A percentile compares a stretch with the other conserved stretches of the same genome.
phyloP scores from a whole-genome alignment of 2,113 vertebrate species.

The Gila orcuttii region DNA sequence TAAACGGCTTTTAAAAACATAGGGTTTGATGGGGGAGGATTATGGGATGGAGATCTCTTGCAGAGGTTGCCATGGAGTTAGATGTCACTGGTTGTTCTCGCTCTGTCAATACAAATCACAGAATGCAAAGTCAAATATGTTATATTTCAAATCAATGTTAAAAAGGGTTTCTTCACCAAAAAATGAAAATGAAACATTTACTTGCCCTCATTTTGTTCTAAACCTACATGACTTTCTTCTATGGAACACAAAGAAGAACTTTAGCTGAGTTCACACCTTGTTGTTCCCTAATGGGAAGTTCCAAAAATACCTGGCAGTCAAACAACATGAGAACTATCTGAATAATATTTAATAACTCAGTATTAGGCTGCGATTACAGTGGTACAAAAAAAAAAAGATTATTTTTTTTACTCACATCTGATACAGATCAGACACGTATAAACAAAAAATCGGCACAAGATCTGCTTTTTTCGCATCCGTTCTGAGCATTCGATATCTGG shows the following conservation, averaged over 20 bases:
- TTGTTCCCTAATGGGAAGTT: neutral
- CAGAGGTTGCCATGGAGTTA: conserved; percentile 66
- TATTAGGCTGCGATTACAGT: neutral
- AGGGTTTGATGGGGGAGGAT: conserved; percentile 30
- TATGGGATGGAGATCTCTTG: conserved; percentile 68
- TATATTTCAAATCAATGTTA: neutral
- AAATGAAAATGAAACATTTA: neutral
- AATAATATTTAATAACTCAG: neutral
- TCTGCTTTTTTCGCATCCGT: too few species aligned
- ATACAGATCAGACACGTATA: too few species aligned
- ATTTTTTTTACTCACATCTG: too few species aligned
- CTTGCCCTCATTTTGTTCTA: conserved; percentile 11
- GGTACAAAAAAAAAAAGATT: too few species aligned
- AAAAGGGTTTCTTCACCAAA: neutral
- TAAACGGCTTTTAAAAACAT: conserved; percentile 68
- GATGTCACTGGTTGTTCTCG: conserved; percentile 74
- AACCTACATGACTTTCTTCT: neutral
- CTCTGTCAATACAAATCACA: conserved; percentile 66
- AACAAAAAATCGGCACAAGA: too few species aligned
- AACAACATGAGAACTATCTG: too few species aligned
- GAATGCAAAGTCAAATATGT: conserved; percentile 27
- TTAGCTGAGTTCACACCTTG: neutral
- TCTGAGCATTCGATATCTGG: too few species aligned
- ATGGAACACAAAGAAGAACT: neutral
- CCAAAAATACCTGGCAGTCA: neutral